A percentile compares a stretch with the other conserved stretches of the same genome.
These are phyloP conservation scores for Ptilorrhoa leucosticta DNA, from an alignment of 2,113 vertebrate genomes.

Conservation along the genomic window DNA sequence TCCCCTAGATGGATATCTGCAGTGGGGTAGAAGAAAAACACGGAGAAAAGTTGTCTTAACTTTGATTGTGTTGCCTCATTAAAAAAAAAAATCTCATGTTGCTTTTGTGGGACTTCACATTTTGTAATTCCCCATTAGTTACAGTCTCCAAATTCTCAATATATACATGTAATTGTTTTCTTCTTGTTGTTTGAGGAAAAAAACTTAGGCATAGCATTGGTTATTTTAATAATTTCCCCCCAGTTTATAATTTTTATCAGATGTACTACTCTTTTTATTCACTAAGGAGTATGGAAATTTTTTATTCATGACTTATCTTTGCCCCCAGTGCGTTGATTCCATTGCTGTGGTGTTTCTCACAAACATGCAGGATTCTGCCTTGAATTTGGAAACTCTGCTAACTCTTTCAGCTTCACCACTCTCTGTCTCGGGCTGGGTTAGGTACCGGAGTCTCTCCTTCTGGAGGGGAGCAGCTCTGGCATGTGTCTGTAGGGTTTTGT, in stretches of 20 bases:
- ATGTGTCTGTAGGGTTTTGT: not conserved
- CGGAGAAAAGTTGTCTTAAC: not conserved
- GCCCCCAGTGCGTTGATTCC: not conserved
- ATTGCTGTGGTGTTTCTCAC: not conserved
- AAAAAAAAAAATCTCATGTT: not conserved
- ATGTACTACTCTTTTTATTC: not conserved
- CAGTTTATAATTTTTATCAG: not conserved
- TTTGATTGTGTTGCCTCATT: not conserved
- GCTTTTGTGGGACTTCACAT: not conserved
- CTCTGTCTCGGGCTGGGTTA: not conserved
- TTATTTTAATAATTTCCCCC: not conserved
- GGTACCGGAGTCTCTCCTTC: not conserved
- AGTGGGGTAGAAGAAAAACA: not conserved
- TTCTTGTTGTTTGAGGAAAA: not conserved
- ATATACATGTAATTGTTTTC: not conserved
- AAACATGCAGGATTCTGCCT: not conserved
- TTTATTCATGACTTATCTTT: not conserved
- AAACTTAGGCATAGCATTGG: not conserved
- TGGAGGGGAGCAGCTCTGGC: not conserved
- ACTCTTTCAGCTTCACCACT: not conserved
- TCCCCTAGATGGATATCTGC: not conserved
- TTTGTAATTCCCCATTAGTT: not conserved
- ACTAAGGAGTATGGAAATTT: not conserved
- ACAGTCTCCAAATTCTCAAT: not conserved
- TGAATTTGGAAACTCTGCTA: not conserved